Evolutionary conservation across 1,140 invertebrate species (phyloP).

Genomic region (Megalopta genalis): DNA sequence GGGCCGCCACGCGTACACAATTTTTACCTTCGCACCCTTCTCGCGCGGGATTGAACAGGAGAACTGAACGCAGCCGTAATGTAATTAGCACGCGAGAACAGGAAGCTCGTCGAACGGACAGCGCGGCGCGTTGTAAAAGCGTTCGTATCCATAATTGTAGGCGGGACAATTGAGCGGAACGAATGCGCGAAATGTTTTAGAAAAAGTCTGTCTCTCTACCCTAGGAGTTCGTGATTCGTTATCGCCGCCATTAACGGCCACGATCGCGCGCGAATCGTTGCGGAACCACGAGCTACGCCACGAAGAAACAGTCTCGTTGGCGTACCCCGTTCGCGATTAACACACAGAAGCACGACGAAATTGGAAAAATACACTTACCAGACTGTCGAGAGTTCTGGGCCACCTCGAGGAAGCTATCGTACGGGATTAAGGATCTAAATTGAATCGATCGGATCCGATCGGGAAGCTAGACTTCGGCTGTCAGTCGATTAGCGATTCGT

Average conservation of each 20-base stretch:
- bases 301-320: no score
- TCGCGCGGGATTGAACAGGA: not conserved
- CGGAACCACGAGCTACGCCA: no score
- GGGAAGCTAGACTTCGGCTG: not conserved
- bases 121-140: not conserved
- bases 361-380: not conserved
- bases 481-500: slow-evolving; percentile 51
- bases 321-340: not conserved
- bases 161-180: not conserved
- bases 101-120: not conserved
- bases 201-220: not conserved
- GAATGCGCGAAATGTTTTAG: not conserved
- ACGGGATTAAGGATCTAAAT: not conserved
- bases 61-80: not conserved
- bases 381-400: not conserved
- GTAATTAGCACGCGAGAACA: not conserved
- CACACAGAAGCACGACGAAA: not conserved
- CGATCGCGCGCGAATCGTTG: not conserved
- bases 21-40: no score
- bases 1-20: no score
- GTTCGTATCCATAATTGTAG: not conserved
- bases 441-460: not conserved
- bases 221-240: no score
- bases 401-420: not conserved
- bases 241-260: no score